Conservation (phyloP, 2,113 vertebrate species). For the Tor tambroides region DNA sequence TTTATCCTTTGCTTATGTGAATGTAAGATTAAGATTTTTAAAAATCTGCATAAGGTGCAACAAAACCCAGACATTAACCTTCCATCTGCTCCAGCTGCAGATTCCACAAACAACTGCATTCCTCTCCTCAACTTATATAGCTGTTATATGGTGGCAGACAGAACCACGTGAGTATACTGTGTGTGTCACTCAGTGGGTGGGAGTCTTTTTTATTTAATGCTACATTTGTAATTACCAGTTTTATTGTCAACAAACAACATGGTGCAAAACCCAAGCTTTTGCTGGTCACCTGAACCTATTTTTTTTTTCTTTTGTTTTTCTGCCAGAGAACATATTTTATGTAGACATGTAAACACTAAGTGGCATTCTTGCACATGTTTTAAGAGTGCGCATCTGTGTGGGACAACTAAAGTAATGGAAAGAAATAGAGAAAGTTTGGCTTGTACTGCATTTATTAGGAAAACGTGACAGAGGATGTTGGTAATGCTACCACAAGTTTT, state of each 20-base stretch:
- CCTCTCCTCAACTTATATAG: slow-evolving; percentile 3
- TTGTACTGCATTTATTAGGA: too few relatives aligned
- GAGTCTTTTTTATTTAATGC: background rate
- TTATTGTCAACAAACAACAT: too few relatives aligned
- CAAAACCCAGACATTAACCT: background rate
- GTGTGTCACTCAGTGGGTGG: background rate
- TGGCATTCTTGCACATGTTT: background rate
- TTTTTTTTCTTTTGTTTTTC: too few relatives aligned
- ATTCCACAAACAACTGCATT: too few relatives aligned
- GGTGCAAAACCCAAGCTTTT: too few relatives aligned
- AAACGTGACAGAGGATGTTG: too few relatives aligned
- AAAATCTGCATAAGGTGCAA: background rate
- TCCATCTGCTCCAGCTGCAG: background rate
- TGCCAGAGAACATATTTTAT: too few relatives aligned
- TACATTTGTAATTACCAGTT: too few relatives aligned
- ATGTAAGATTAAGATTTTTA: too few relatives aligned
- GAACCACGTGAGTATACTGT: background rate
- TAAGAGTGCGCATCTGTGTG: background rate
- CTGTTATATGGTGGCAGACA: background rate
- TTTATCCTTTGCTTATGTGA: too few relatives aligned
- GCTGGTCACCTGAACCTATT: too few relatives aligned
- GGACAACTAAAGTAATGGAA: background rate
- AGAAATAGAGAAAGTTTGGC: background rate
- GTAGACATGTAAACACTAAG: too few relatives aligned
- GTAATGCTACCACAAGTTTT: slow-evolving; percentile 40